Conservation (phyloP, 92 coral and sea anemone genomes). For the Montipora capitata region DNA sequence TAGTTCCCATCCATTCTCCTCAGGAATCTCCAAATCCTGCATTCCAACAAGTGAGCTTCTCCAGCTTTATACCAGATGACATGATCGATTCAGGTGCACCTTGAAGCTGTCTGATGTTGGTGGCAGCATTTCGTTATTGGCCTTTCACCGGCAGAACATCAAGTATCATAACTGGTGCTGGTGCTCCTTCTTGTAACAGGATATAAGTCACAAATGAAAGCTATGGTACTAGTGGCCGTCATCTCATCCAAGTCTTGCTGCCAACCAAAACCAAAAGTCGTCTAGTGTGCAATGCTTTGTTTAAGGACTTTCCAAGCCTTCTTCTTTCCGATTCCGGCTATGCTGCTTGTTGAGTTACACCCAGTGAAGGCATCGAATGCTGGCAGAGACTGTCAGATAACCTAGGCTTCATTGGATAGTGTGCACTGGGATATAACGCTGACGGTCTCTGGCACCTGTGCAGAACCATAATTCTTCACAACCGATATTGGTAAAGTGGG, state of each 20-base stretch:
- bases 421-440: background rate
- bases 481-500: background rate
- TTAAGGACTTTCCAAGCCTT: slow-evolving; percentile 40
- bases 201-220: no score
- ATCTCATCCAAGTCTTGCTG: no score
- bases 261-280: slow-evolving; percentile 22
- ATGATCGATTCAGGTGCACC: no score
- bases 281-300: background rate
- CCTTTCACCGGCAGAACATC: no score
- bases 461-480: slow-evolving; percentile 23
- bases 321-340: slow-evolving; percentile 36
- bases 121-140: slow-evolving; percentile 57
- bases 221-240: no score
- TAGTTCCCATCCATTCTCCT: slow-evolving; percentile 45
- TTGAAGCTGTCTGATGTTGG: no score
- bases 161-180: no score
- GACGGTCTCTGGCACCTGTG: slow-evolving; percentile 3
- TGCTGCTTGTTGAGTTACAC: slow-evolving; percentile 51
- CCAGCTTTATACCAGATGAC: slow-evolving; percentile 10
- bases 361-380: slow-evolving; percentile 64
- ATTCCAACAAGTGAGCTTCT: slow-evolving; percentile 11
- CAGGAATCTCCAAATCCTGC: slow-evolving; percentile 39
- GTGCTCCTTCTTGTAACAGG: no score
- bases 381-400: slow-evolving; percentile 47
- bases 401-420: slow-evolving; percentile 21